phyloP scores from a whole-genome alignment of 2,888 invertebrate species.

The Rhorus exstirpatorius region DNA sequence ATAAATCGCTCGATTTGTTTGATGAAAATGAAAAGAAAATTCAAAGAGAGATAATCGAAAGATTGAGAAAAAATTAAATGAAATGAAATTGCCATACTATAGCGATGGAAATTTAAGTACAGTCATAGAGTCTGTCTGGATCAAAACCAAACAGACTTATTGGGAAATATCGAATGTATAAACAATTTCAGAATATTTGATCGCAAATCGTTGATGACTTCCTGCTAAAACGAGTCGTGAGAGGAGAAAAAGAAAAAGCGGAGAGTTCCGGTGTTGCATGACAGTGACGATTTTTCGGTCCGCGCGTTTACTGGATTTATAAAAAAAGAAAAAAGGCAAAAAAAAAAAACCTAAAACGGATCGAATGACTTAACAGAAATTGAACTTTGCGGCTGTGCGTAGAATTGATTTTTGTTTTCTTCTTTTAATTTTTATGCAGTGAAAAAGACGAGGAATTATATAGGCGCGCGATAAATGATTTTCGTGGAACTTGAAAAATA shows the following conservation, averaged over 20 bases:
- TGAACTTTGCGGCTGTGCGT: slow-evolving; percentile 12
- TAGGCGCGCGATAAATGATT: not conserved
- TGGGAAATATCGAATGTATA: too few relatives aligned
- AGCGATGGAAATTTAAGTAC: too few relatives aligned
- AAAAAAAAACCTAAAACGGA: not conserved
- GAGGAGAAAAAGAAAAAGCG: slow-evolving; percentile 20
- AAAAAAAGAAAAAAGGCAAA: slow-evolving; percentile 1
- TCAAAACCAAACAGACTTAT: not conserved
- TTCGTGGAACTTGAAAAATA: not conserved
- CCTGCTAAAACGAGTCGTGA: slow-evolving; percentile 33
- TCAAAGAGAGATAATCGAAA: not conserved
- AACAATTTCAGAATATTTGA: not conserved
- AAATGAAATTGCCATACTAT: too few relatives aligned
- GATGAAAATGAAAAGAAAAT: slow-evolving; percentile 2
- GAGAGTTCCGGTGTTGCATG: slow-evolving; percentile 69
- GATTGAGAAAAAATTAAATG: slow-evolving; percentile 16
- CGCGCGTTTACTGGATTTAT: slow-evolving; percentile 58
- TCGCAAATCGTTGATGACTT: slow-evolving; percentile 23
- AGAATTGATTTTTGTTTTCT: slow-evolving; percentile 22
- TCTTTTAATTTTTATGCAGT: too few relatives aligned
- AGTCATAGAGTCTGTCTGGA: too few relatives aligned
- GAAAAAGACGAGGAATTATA: not conserved
- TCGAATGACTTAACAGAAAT: slow-evolving; percentile 9
- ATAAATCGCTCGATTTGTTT: slow-evolving; percentile 9
- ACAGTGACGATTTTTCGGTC: slow-evolving; percentile 72